Conservation (phyloP, 2,797 vertebrate species). For the Kryptopterus vitreolus region DNA sequence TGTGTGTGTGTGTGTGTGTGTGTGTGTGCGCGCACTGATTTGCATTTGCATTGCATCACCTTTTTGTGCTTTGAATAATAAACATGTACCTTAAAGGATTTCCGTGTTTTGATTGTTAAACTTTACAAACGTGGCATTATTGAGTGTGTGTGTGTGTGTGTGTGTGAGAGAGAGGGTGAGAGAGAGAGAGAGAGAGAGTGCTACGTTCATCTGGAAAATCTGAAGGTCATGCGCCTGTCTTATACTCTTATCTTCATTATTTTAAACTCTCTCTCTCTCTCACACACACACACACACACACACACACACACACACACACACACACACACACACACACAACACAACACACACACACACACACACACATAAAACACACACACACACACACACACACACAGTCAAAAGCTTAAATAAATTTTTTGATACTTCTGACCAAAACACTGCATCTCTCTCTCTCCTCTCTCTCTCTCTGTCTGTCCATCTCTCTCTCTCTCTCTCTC, state of each 20-base stretch:
- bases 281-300: not conserved
- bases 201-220: not conserved
- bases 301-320: not conserved
- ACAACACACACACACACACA: too few relatives aligned
- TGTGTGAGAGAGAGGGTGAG: conserved; percentile 10
- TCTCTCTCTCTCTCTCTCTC: too few relatives aligned
- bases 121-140: not conserved
- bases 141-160: not conserved
- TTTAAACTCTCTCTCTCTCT: too few relatives aligned
- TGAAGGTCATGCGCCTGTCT: not conserved
- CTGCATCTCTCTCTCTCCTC: too few relatives aligned
- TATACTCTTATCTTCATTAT: not conserved
- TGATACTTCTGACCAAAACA: too few relatives aligned
- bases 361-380: too few relatives aligned
- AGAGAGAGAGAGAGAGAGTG: not conserved
- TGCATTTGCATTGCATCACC: conserved; percentile 19
- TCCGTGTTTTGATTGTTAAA: not conserved
- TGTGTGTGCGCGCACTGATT: conserved; percentile 16
- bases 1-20: conserved; percentile 31
- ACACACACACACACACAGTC: too few relatives aligned
- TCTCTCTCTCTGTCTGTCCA: too few relatives aligned
- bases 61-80: conserved; percentile 19
- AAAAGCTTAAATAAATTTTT: too few relatives aligned
- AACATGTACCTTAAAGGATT: not conserved
- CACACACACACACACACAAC: not conserved